Evolutionary conservation across 2,888 invertebrate species (phyloP), one percentile per base, ranked within the genome.

Genomic region (Stenolophus ochropezus): DNA sequence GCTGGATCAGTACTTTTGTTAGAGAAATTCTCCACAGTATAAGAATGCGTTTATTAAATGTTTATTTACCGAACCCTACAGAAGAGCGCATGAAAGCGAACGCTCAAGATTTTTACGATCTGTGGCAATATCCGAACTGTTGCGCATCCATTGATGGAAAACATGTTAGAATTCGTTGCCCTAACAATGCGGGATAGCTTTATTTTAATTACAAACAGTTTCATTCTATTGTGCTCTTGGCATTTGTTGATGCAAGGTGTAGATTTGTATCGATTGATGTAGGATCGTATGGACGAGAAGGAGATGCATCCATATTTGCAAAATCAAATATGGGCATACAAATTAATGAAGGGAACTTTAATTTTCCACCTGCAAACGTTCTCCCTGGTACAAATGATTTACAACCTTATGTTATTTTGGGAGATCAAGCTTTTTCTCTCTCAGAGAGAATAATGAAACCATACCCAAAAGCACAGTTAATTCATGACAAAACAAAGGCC

Each of bases 121-220:
- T 27, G 8, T 33, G 33, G 33, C 5, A 33, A 5, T 33, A 8
- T 33, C 33, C 33, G 33, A 33, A 33, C 33, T 33, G 4, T 33
- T 5, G 5, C 5, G 33, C 33, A 8, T 8, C 6, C 8, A 23
- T 61, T 11, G 27, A 25, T 16, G 20, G 25, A 4, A 23, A 5
- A 27, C 27, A 61, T 61, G n/a, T n/a, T 4, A 16, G 61, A 2
- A 58, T 58, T 14, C 4, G 3, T 8, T 58, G 61, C 2, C 61
- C 61, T 25, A 16, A 58, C 2, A 14, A 14, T 14, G 4, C 61
- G 8, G 61, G 61, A 14, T 61, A 16, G 4, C 4, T 14, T n/a
- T 18, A 61, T 16, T 61, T 61, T n/a, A 61, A 61, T 61, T 61
- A 61, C n/a, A 61, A 61, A 27, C 4, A 4, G 4, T 61, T 18